Evolutionary conservation across 2,113 vertebrate genomes (phyloP).

Genomic region (Fulica atra): DNA sequence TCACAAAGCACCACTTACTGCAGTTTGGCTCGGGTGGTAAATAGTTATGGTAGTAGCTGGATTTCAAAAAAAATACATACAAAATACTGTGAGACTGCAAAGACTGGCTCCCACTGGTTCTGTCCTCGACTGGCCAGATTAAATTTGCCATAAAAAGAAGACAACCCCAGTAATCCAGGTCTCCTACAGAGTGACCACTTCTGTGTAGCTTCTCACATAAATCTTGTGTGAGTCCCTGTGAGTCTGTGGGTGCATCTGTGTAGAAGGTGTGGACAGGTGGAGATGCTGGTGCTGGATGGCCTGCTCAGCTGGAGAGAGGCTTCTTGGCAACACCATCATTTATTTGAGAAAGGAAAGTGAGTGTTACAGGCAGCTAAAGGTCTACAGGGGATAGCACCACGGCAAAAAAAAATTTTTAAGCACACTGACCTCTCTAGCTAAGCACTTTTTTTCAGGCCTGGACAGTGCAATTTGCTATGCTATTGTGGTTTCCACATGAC

Average conservation of each 20-base stretch:
- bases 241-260: background rate
- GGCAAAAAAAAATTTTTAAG: background rate
- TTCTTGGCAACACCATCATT: background rate
- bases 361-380: background rate
- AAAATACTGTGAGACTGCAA: background rate
- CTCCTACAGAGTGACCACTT: background rate
- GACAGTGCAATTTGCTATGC: background rate
- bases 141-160: background rate
- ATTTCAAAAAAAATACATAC: fast-evolving
- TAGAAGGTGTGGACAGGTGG: background rate
- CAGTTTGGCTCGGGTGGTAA: background rate
- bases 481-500: background rate
- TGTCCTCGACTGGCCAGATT: background rate
- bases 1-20: background rate
- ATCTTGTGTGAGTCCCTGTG: background rate
- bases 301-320: background rate
- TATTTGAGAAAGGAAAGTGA: background rate
- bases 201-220: background rate
- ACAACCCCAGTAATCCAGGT: background rate
- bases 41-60: background rate
- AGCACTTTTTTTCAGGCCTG: background rate
- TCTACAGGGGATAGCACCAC: background rate
- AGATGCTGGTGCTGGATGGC: background rate
- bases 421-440: background rate
- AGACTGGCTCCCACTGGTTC: background rate